A percentile compares a stretch with the other conserved stretches of the same genome.
These are phyloP conservation scores for Hypena proboscidalis DNA, from an alignment of 2,888 invertebrate species.

Conservation along the genomic window DNA sequence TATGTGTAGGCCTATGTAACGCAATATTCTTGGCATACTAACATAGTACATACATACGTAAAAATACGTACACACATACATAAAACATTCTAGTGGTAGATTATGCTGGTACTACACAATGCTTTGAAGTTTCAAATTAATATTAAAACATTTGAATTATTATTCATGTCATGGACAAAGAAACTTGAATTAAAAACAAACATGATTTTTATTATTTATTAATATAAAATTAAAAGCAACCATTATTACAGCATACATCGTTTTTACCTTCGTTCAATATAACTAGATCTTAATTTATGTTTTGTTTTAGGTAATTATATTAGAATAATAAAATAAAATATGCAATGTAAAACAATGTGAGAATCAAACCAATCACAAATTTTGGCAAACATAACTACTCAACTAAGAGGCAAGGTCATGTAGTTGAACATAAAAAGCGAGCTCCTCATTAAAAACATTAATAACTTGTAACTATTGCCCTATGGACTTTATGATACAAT, in stretches of 20 bases:
- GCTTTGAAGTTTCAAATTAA: too few relatives aligned
- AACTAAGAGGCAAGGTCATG: conserved; percentile 40
- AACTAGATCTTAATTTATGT: conserved; percentile 62
- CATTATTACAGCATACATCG: conserved; percentile 78
- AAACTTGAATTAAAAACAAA: conserved; percentile 36
- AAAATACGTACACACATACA: too few relatives aligned
- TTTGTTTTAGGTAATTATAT: conserved; percentile 41
- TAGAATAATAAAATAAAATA: conserved; percentile 40
- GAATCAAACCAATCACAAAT: conserved; percentile 45
- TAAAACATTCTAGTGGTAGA: too few relatives aligned
- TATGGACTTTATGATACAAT: conserved; percentile 24
- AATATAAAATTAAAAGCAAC: conserved; percentile 83
- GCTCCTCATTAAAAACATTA: conserved; percentile 23
- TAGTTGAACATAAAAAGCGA: conserved; percentile 31
- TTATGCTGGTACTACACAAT: too few relatives aligned
- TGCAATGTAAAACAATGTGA: conserved; percentile 44
- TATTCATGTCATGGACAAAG: too few relatives aligned
- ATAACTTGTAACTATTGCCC: conserved; percentile 13
- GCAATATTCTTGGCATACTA: too few relatives aligned
- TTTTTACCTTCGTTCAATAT: conserved; percentile 59
- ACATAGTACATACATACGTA: too few relatives aligned
- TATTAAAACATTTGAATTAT: too few relatives aligned
- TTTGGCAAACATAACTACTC: conserved; percentile 22
- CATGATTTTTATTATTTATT: conserved; percentile 65
- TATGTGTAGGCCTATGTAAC: too few relatives aligned